Evolutionary conservation across 2,888 invertebrate species (phyloP), one percentile per base, ranked within the genome.

Genomic region (Capitulum mitella): DNA sequence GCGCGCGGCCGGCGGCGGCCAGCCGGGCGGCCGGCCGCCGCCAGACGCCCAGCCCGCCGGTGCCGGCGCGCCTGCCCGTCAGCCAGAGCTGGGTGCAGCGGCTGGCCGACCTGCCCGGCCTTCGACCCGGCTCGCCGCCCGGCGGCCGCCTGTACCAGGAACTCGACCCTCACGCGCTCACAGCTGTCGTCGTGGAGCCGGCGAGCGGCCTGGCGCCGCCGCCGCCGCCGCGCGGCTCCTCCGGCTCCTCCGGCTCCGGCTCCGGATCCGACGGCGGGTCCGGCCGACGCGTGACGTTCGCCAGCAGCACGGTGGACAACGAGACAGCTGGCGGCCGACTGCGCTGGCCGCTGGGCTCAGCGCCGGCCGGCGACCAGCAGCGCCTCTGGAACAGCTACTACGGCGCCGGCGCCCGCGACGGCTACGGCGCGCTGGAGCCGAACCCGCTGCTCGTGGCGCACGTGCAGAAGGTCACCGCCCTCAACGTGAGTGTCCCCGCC

Each of bases 351-450:
- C 10, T 12, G n/a, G n/a, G n/a, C n/a, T n/a, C n/a, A n/a, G 10
- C 10, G n/a, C n/a, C 29, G 3, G 58, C 58, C 29, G 10, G n/a
- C 58, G 58, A 58, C 8, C 58, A 58, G 58, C 64, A 64, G 64
- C 64, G 64, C 3, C 34, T 64, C 29, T 64, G 64, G 64, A 64
- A 64, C 64, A 34, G 29, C 64, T 64, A 64, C 64, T 64, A 64
- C 34, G 34, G 64, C 64, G 64, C 64, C 32, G 64, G 58, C n/a
- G n/a, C 32, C 19, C 19, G 19, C 64, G 29, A 14, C 64, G 64
- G 64, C 64, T 64, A 64, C 34, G 64, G 64, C 16, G 64, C 64
- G 34, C 34, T 64, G 64, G 19, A 34, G 34, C 34, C 64, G 3
- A 6, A 14, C 3, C 64, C 64, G 34, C 32, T 34, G 14, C 19